phyloP scores from a whole-genome alignment of 2,888 invertebrate species.

The Himalopsyche anomala region DNA sequence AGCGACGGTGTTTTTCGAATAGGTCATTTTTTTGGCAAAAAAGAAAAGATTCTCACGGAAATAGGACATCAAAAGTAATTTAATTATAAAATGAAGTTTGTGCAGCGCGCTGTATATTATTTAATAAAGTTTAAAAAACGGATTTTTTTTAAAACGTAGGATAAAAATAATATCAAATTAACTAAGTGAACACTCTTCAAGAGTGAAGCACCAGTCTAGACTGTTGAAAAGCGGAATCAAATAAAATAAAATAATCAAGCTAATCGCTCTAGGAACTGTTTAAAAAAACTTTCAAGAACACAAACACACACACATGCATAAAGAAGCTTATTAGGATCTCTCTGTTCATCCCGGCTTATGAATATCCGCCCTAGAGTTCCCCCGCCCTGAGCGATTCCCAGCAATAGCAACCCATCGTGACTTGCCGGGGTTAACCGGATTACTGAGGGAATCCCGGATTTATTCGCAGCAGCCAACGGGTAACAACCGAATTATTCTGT shows the following conservation, averaged over 20 bases:
- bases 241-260: neutral
- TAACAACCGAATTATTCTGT: conserved; percentile 40
- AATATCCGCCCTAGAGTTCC: conserved; percentile 25
- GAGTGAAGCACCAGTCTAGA: neutral
- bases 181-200: neutral
- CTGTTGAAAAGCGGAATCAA: neutral
- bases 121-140: no score
- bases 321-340: conserved; percentile 18
- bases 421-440: conserved; percentile 39
- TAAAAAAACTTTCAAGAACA: neutral
- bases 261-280: neutral
- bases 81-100: no score
- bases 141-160: neutral
- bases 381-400: conserved; percentile 29
- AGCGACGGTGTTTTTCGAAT: no score
- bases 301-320: neutral
- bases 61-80: no score
- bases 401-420: conserved; percentile 24
- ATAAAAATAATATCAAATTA: neutral
- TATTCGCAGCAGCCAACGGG: conserved; percentile 31
- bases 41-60: no score
- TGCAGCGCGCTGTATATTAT: no score
- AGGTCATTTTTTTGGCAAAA: no score
- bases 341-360: conserved; percentile 37
- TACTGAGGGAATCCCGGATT: conserved; percentile 38